A percentile compares a stretch with the other conserved stretches of the same genome.
Conservation (phyloP, 2,797 vertebrate species). For the Pipistrellus pipistrellus region DNA sequence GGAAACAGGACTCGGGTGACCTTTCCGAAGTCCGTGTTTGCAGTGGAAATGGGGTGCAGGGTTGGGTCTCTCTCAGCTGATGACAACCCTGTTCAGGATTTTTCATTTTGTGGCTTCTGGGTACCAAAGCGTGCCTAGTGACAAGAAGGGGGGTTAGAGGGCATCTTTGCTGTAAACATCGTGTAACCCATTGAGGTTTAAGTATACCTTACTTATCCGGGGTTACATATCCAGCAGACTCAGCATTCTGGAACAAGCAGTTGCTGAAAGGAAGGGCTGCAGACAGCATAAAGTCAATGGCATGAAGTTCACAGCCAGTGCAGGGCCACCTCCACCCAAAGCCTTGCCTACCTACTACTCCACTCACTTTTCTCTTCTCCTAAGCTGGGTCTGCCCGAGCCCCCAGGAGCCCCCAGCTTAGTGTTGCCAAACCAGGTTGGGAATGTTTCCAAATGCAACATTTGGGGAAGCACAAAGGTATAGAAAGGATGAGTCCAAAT, state of each 20-base stretch:
- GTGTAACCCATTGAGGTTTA: not conserved
- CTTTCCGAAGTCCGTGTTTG: not conserved
- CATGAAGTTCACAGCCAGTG: not conserved
- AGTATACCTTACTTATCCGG: not conserved
- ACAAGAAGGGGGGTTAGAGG: not conserved
- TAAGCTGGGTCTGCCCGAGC: not conserved
- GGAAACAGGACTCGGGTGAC: not conserved
- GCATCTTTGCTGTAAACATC: not conserved
- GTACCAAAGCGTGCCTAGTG: not conserved
- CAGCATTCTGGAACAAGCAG: not conserved
- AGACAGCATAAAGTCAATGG: not conserved
- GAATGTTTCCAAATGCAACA: not conserved
- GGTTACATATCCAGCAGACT: not conserved
- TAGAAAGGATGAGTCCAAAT: not conserved
- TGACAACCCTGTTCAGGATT: not conserved
- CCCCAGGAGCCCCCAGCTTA: not conserved
- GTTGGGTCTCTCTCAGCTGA: not conserved
- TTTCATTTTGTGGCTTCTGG: not conserved
- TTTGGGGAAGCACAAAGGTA: not conserved
- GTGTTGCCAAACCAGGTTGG: not conserved
- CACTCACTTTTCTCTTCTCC: not conserved
- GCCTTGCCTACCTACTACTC: not conserved
- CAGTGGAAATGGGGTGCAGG: no score
- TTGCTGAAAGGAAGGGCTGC: no score
- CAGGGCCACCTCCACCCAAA: fast-evolving